These are phyloP conservation scores for Protonibea diacanthus DNA, from an alignment of 2,797 vertebrate species.

Conservation along the genomic window DNA sequence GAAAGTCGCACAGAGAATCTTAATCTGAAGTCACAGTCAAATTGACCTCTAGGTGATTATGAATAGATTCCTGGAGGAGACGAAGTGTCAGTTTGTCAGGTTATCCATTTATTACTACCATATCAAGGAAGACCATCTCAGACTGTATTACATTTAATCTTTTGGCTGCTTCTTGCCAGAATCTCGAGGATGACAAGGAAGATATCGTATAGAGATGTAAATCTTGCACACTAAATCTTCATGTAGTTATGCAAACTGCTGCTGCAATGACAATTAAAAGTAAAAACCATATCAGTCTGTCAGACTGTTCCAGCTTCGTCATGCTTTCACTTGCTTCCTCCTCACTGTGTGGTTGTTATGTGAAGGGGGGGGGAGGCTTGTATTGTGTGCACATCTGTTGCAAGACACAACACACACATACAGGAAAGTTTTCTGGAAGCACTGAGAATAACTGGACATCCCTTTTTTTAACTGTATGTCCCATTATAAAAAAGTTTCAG, in stretches of 20 bases:
- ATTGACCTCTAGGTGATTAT: background rate
- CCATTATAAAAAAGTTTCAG: conserved; percentile 20
- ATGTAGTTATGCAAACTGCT: conserved; percentile 17
- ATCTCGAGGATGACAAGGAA: background rate
- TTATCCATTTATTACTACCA: conserved; percentile 2
- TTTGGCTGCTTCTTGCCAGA: background rate
- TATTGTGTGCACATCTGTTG: conserved; percentile 60
- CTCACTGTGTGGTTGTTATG: conserved; percentile 44
- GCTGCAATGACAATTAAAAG: conserved; percentile 28
- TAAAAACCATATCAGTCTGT: conserved; percentile 33
- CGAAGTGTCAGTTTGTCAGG: conserved; percentile 13
- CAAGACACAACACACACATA: conserved; percentile 45
- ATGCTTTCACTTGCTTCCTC: conserved; percentile 75
- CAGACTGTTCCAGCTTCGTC: conserved; percentile 63
- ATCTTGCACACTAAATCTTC: conserved; percentile 13
- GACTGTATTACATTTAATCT: background rate
- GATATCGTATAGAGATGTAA: background rate
- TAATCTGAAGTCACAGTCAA: conserved; percentile 3
- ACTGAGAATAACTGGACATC: conserved; percentile 20
- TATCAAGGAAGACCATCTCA: conserved; percentile 2
- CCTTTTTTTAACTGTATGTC: background rate
- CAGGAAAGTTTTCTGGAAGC: conserved; percentile 48
- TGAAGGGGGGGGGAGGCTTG: conserved; percentile 46
- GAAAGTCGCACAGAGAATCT: conserved; percentile 18
- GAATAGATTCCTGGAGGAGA: conserved; percentile 10